These are phyloP conservation scores for Lipotes vexillifer DNA, from an alignment of 2,113 vertebrate species.

Conservation along the genomic window DNA sequence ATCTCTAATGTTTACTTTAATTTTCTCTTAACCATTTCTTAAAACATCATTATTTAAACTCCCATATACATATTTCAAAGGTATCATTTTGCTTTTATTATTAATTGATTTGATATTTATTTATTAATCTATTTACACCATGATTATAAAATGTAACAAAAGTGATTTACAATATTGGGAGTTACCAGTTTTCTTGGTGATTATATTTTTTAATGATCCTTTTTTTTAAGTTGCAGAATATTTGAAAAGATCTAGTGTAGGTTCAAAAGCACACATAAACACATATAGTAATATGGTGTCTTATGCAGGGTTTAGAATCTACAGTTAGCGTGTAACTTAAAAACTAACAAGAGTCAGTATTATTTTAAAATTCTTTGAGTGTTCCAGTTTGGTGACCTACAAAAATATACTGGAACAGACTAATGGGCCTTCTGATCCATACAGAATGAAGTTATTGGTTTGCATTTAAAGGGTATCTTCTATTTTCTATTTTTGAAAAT, in stretches of 20 bases:
- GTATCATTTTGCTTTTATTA: not conserved
- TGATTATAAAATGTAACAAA: not conserved
- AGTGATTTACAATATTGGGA: not conserved
- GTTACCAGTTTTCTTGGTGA: not conserved
- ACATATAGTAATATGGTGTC: not conserved
- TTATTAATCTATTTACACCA: not conserved
- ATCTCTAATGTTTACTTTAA: not conserved
- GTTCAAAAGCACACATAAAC: not conserved
- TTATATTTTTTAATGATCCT: not conserved
- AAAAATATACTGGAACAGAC: not conserved
- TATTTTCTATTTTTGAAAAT: not conserved
- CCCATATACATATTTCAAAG: not conserved
- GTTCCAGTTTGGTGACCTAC: not conserved
- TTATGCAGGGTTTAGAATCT: not conserved
- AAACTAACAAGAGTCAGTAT: not conserved
- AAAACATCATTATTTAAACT: not conserved
- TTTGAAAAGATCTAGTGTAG: not conserved
- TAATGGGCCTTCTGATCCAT: not conserved
- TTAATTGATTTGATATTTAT: not conserved
- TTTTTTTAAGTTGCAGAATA: not conserved
- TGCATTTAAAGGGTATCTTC: not conserved
- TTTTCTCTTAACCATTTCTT: not conserved
- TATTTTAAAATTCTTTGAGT: not conserved
- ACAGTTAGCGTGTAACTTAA: not conserved
- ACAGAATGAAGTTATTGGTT: not conserved